A percentile compares a stretch with the other conserved stretches of the same genome.
Conservation (phyloP, 2,113 vertebrate genomes). For the Elephantulus edwardii region DNA sequence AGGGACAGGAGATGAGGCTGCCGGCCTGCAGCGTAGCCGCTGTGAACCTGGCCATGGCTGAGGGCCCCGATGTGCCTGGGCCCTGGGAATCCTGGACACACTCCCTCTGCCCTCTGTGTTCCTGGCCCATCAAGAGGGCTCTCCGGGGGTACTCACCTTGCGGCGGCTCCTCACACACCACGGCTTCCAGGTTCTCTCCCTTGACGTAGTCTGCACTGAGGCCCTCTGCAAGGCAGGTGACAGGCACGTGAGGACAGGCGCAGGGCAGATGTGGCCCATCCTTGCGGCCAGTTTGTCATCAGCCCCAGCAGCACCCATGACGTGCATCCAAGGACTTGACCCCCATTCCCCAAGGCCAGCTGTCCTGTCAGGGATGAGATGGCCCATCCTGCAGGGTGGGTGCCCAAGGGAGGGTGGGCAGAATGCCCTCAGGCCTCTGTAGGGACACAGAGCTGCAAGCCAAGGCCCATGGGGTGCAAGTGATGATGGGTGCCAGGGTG, state of each 20-base stretch:
- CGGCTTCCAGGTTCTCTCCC: constrained; percentile 91
- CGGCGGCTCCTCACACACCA: constrained; percentile 93
- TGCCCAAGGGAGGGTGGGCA: too few species aligned
- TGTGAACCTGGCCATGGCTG: too few species aligned
- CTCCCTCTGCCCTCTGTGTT: not conserved
- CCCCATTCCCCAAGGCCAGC: not conserved
- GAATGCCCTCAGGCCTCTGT: too few species aligned
- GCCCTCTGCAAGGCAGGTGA: constrained; percentile 86
- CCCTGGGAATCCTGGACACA: not conserved
- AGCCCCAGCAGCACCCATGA: not conserved
- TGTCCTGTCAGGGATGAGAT: too few species aligned
- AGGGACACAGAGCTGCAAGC: not conserved
- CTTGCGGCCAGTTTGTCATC: too few species aligned
- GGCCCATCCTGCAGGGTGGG: too few species aligned
- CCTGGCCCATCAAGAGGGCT: too few species aligned
- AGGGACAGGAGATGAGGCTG: too few species aligned
- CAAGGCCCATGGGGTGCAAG: not conserved
- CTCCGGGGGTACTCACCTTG: too few species aligned
- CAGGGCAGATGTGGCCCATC: not conserved
- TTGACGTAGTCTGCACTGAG: constrained; percentile 92
- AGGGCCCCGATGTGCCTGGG: too few species aligned
- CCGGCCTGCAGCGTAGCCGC: too few species aligned
- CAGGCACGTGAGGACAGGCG: not conserved
- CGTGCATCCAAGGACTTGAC: not conserved
- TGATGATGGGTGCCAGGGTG: not conserved